Percentiles rank a stretch among this genome's conserved stretches.
Evolutionary conservation across 2,888 invertebrate genomes (phyloP).

Genomic region (Pecten maximus): DNA sequence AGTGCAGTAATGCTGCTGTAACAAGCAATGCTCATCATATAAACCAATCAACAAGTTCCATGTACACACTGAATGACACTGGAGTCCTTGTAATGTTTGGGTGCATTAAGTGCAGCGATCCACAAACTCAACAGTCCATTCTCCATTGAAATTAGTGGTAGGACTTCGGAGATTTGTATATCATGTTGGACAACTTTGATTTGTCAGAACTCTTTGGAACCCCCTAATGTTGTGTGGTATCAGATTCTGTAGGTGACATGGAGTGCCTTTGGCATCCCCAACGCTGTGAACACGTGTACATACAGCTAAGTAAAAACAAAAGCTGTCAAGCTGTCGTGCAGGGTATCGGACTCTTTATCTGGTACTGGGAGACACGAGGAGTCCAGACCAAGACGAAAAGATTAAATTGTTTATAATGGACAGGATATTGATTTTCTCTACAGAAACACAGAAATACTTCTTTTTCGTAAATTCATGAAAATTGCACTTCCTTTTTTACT

Average conservation of each 20-base stretch:
- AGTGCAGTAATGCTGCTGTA: neutral
- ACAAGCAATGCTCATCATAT: neutral
- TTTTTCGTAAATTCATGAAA: neutral
- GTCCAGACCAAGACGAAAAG: neutral
- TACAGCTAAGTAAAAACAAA: neutral
- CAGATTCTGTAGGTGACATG: neutral
- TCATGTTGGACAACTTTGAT: neutral
- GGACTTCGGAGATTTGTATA: neutral
- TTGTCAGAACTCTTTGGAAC: neutral
- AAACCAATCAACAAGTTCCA: neutral
- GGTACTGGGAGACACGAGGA: neutral
- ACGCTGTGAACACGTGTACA: neutral
- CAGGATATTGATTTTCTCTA: slow-evolving; percentile 1
- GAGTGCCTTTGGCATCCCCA: neutral
- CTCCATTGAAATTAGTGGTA: neutral
- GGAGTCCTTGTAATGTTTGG: neutral
- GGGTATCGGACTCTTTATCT: neutral
- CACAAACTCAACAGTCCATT: neutral
- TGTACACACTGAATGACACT: neutral
- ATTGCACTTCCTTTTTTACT: neutral
- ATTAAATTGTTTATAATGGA: slow-evolving; percentile 30
- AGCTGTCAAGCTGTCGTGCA: neutral
- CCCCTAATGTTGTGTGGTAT: neutral
- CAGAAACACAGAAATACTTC: neutral
- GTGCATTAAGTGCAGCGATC: neutral